These are phyloP conservation scores for Drosophila histrio DNA, from an alignment of 2,888 invertebrate genomes.

Conservation along the genomic window DNA sequence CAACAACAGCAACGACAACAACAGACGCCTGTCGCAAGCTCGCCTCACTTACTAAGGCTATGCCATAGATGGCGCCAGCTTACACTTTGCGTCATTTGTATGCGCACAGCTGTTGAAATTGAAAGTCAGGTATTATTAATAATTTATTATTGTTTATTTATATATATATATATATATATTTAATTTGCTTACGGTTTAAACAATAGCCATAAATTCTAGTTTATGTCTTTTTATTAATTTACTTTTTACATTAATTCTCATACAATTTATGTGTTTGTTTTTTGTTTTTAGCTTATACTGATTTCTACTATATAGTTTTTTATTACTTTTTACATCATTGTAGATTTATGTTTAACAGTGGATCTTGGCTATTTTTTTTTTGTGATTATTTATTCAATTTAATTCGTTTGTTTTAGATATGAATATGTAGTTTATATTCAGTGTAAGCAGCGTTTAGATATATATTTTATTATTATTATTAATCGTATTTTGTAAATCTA, in stretches of 20 bases:
- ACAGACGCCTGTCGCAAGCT: slow-evolving; percentile 22
- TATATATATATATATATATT: slow-evolving; percentile 31
- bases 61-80: slow-evolving; percentile 13
- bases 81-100: background rate
- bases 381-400: slow-evolving; percentile 27
- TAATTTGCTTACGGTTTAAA: slow-evolving; percentile 48
- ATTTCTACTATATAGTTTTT: slow-evolving; percentile 34
- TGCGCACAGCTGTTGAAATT: background rate
- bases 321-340: slow-evolving; percentile 58
- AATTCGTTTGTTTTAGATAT: slow-evolving; percentile 49
- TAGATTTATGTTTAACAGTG: slow-evolving; percentile 8
- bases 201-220: slow-evolving; percentile 56
- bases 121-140: slow-evolving; percentile 50
- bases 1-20: background rate
- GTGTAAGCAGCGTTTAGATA: slow-evolving; percentile 42
- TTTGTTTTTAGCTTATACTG: slow-evolving; percentile 36
- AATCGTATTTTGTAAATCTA: slow-evolving; percentile 29
- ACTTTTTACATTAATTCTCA: slow-evolving; percentile 57
- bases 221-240: slow-evolving; percentile 40
- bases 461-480: slow-evolving; percentile 8
- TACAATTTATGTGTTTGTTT: slow-evolving; percentile 19
- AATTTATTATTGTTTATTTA: slow-evolving; percentile 74
- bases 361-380: slow-evolving; percentile 15
- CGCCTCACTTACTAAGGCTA: background rate
- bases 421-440: slow-evolving; percentile 67